A percentile compares a stretch with the other conserved stretches of the same genome.
phyloP scores from a whole-genome alignment of 2,113 vertebrate genomes.

The Anthoscopus minutus region DNA sequence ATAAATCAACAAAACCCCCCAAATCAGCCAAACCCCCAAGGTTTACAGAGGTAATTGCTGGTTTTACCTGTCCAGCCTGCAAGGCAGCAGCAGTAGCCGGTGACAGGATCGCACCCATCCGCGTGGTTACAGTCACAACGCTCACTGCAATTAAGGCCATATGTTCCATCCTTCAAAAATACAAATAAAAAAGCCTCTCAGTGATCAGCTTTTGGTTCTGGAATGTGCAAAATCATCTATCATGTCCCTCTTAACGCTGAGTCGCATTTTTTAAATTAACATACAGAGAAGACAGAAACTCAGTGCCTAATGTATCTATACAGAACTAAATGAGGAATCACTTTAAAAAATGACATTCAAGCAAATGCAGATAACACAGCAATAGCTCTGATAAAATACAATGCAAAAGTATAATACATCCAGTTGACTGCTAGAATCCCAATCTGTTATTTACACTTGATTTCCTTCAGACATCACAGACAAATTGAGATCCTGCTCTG shows the following conservation, averaged over 20 bases:
- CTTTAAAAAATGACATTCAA: slow-evolving; percentile 10
- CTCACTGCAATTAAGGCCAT: slow-evolving; percentile 88
- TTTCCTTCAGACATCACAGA: neutral
- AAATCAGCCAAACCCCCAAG: neutral
- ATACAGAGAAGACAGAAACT: neutral
- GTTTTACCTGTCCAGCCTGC: slow-evolving; percentile 93
- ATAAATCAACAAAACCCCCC: neutral
- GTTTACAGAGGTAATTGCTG: neutral
- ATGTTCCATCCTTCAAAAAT: slow-evolving; percentile 85
- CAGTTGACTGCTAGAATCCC: neutral
- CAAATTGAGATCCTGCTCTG: neutral
- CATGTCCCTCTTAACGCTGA: slow-evolving; percentile 26
- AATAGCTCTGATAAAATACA: slow-evolving; percentile 6
- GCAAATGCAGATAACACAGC: neutral
- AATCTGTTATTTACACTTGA: neutral
- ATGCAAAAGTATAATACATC: neutral
- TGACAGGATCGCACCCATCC: slow-evolving; percentile 87
- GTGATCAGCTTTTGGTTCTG: slow-evolving; percentile 29
- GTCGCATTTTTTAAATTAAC: slow-evolving; percentile 33
- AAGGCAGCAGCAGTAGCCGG: slow-evolving; percentile 90
- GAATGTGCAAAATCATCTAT: slow-evolving; percentile 18
- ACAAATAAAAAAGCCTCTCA: neutral
- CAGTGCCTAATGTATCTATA: neutral
- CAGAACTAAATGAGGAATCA: neutral
- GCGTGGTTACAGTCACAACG: slow-evolving; percentile 92